Base-by-base conservation (phyloP, 2,113 vertebrate species). In the Alligator sinensis region DNA sequence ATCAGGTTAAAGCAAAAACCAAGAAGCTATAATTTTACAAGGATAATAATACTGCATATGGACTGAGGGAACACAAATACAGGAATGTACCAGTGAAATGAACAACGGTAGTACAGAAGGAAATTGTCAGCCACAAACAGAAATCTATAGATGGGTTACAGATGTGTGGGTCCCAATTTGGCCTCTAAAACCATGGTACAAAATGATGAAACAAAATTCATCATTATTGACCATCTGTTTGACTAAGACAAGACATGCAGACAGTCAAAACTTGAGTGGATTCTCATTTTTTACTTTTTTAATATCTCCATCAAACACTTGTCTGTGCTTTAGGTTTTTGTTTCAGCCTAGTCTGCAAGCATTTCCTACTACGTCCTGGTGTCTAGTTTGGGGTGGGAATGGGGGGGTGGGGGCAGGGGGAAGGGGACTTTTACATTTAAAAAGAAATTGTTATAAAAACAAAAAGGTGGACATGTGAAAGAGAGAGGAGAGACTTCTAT, bases 1-100 rank as follows among this genome's bases (percentile, higher is more conserved):
- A 87, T 68, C 1, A 55, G 4, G 9, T 14, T 17, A 0, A 0
- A 7, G 21, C 25, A 60, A 14, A 8, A 15, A 11, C 3, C 16
- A 91, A 80, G 13, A 68, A 87, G 22, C 2, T 63, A 27, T 18
- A 90, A 90, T 57, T 79, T 12, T 83, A 92, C 80, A 83, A 83
- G 81, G 92, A 30, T 4, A 81, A 9, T 47, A 17, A 87, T 0
- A 2, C 4, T 47, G 47, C 47, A 47, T 47, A 47, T 9, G 8
- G 88, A 87, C 70, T 15, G 60, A 59, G 86, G 78, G 22, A 83
- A 61, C 0, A 34, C 15, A 2, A 87, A 82, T 16, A 54, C 18
- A 70, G 30, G 68, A 34, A 70, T 34, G 19, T 66, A 81, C 18
- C 1, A 88, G 47, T 11, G 1, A 63, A 79, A 76, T 7, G 2